A percentile compares a stretch with the other conserved stretches of the same genome.
Evolutionary conservation across 2,888 invertebrate genomes (phyloP).

Genomic region (Meganola albula): DNA sequence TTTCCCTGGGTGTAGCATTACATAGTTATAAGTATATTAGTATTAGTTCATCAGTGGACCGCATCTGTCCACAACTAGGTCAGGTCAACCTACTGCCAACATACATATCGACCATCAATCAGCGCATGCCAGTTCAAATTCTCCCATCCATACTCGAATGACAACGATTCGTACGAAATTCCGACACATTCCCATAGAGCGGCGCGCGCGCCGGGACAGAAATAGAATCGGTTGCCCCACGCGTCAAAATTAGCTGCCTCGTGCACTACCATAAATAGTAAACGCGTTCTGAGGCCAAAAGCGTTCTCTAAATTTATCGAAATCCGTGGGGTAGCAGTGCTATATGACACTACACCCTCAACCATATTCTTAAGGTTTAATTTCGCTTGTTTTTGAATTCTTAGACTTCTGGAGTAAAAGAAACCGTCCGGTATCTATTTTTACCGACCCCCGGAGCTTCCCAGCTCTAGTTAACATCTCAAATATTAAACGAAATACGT

Average conservation of each 20-base stretch:
- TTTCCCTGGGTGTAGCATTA: conserved; percentile 31
- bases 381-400: conserved; percentile 37
- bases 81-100: conserved; percentile 37
- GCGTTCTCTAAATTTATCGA: conserved; percentile 66
- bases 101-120: conserved; percentile 33
- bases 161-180: conserved; percentile 16
- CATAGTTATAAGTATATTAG: conserved; percentile 14
- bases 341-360: conserved; percentile 25
- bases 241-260: conserved; percentile 47
- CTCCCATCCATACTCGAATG: conserved; percentile 22
- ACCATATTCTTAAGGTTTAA: conserved; percentile 33
- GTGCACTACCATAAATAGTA: conserved; percentile 73
- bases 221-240: conserved; percentile 52
- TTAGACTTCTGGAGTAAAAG: conserved; percentile 37
- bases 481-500: conserved; percentile 29
- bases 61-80: conserved; percentile 51
- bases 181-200: conserved; percentile 24
- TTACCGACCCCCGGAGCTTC: conserved; percentile 48
- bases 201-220: conserved; percentile 23
- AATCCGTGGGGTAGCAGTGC: conserved; percentile 34
- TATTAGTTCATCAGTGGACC: conserved; percentile 26
- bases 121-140: conserved; percentile 20
- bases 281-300: conserved; percentile 58
- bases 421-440: conserved; percentile 41
- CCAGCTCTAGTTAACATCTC: conserved; percentile 20